phyloP scores from a whole-genome alignment of 2,888 invertebrate genomes.

The Blastobasis adustella region DNA sequence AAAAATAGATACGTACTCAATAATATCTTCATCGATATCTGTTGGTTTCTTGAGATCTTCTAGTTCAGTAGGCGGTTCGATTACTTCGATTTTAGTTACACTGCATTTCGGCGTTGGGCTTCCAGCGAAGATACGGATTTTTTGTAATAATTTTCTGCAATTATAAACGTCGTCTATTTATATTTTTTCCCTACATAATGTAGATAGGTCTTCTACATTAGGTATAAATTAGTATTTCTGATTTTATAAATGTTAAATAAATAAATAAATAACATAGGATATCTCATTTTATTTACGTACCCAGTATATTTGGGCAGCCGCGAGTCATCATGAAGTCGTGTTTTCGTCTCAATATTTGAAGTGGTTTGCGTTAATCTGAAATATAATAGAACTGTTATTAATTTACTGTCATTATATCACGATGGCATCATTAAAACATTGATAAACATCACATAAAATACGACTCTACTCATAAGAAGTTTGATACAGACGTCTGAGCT shows the following conservation, averaged over 20 bases:
- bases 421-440: too few relatives aligned
- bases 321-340: conserved; percentile 28
- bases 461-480: not conserved
- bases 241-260: too few relatives aligned
- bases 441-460: not conserved
- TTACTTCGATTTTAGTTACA: not conserved
- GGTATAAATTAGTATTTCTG: too few relatives aligned
- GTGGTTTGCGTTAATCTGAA: not conserved
- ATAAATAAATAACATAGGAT: too few relatives aligned
- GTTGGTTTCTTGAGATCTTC: conserved; percentile 31
- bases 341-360: conserved; percentile 36
- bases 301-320: conserved; percentile 21
- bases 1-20: too few relatives aligned
- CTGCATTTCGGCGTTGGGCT: conserved; percentile 23
- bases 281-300: conserved; percentile 18
- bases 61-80: conserved; percentile 35
- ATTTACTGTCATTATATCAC: too few relatives aligned
- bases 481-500: not conserved
- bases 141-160: conserved; percentile 18
- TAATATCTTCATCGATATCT: not conserved
- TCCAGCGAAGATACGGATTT: conserved; percentile 31
- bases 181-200: too few relatives aligned
- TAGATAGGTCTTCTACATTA: too few relatives aligned
- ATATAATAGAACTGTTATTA: too few relatives aligned
- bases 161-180: too few relatives aligned